These are phyloP conservation scores for Drosophila nebulosa DNA, from an alignment of 1,140 invertebrate genomes.

Conservation along the genomic window DNA sequence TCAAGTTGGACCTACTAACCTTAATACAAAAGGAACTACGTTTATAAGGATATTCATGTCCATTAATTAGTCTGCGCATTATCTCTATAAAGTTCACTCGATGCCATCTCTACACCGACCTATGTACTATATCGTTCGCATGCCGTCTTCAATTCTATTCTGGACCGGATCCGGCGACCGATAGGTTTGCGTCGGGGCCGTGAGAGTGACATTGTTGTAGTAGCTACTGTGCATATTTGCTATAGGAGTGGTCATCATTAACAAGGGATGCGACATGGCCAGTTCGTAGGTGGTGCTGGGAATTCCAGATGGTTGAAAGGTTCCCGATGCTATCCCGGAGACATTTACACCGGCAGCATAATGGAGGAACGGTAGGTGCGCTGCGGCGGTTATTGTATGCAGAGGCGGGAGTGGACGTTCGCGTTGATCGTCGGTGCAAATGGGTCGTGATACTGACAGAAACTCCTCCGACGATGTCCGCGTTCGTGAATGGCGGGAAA, in stretches of 20 bases:
- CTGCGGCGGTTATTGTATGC: conserved; percentile 65
- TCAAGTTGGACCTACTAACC: conserved; percentile 46
- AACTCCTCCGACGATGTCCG: conserved; percentile 44
- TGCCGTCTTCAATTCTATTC: conserved; percentile 69
- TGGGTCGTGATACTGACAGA: conserved; percentile 26
- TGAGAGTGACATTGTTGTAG: conserved; percentile 60
- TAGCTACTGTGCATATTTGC: conserved; percentile 59
- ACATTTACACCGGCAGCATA: conserved; percentile 59
- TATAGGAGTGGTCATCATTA: conserved; percentile 67
- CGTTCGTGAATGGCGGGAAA: conserved; percentile 28
- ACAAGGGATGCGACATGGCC: conserved; percentile 62
- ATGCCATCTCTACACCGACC: no score
- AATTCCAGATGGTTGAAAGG: conserved; percentile 39
- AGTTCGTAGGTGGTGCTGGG: conserved; percentile 55
- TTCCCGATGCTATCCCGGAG: conserved; percentile 32
- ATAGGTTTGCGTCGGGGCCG: conserved; percentile 59
- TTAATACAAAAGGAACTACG: conserved; percentile 67
- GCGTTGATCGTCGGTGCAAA: conserved; percentile 35
- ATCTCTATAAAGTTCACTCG: neutral
- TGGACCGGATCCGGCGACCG: conserved; percentile 57
- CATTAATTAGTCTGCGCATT: conserved; percentile 24
- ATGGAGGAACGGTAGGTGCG: conserved; percentile 65
- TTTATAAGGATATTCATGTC: conserved; percentile 50
- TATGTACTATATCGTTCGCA: conserved; percentile 67
- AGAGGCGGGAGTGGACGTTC: conserved; percentile 64